Percentiles rank a stretch among this genome's conserved stretches.
Conservation (phyloP, 1,140 invertebrate genomes). For the Eriosoma lanigerum region DNA sequence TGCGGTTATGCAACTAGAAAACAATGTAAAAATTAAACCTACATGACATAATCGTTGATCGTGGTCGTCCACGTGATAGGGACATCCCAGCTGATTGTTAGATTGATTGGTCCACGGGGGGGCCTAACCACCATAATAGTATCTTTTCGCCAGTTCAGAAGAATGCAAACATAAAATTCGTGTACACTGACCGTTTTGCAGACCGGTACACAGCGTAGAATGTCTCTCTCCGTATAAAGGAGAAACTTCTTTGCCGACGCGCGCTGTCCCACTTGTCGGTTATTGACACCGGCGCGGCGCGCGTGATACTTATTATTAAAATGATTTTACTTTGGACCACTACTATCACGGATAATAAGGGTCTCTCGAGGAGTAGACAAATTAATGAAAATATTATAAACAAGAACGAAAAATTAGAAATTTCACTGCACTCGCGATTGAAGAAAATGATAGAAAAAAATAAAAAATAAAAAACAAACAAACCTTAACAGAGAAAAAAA, state of each 20-base stretch:
- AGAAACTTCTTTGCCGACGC: constrained; percentile 44
- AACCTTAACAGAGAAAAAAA: too few relatives aligned
- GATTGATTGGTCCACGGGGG: background rate
- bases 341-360: too few relatives aligned
- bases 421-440: too few relatives aligned
- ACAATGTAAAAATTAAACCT: background rate
- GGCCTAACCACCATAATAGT: constrained; percentile 6
- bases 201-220: constrained; percentile 21
- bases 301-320: constrained; percentile 42
- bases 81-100: constrained; percentile 3
- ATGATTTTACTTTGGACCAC: background rate
- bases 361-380: too few relatives aligned
- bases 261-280: constrained; percentile 50
- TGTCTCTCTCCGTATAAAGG: constrained; percentile 42
- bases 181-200: constrained; percentile 43
- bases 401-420: too few relatives aligned
- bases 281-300: constrained; percentile 47
- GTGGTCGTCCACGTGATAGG: background rate
- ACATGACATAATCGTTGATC: background rate
- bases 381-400: too few relatives aligned
- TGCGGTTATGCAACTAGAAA: too few relatives aligned
- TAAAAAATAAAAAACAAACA: too few relatives aligned
- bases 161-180: constrained; percentile 31
- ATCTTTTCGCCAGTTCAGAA: constrained; percentile 3
- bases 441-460: too few relatives aligned